These are phyloP conservation scores for Acanthiza pusilla DNA, from an alignment of 2,797 vertebrate species.

Conservation along the genomic window DNA sequence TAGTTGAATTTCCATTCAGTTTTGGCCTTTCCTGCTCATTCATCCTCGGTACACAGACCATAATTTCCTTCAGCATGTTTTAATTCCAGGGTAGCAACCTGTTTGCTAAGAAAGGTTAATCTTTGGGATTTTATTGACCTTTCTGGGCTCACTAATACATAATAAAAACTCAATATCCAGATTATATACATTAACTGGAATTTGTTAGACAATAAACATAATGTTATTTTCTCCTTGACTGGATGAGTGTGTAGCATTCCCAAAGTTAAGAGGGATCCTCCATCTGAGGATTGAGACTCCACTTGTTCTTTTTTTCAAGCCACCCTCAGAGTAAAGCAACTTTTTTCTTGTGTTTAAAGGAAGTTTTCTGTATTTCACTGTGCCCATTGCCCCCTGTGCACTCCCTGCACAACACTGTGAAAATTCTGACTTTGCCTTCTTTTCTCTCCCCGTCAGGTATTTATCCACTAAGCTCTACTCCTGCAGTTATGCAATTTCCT, in stretches of 20 bases:
- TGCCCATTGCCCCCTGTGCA: background rate
- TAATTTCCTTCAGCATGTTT: background rate
- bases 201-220: background rate
- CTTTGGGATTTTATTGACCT: background rate
- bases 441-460: background rate
- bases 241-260: background rate
- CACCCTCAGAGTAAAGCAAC: background rate
- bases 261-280: background rate
- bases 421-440: background rate
- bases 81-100: background rate
- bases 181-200: background rate
- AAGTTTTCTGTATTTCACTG: background rate
- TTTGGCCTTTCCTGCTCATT: background rate
- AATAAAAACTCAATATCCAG: background rate
- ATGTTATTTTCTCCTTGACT: background rate
- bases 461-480: background rate
- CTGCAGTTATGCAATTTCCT: background rate
- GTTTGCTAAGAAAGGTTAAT: background rate
- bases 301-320: background rate
- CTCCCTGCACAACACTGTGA: background rate
- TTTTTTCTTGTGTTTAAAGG: background rate
- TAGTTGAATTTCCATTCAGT: background rate
- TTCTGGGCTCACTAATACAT: background rate
- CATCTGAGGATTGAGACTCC: background rate
- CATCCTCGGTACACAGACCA: background rate